These are phyloP conservation scores for Apomyelois bistriatella DNA, from an alignment of 2,888 invertebrate genomes.

Conservation along the genomic window DNA sequence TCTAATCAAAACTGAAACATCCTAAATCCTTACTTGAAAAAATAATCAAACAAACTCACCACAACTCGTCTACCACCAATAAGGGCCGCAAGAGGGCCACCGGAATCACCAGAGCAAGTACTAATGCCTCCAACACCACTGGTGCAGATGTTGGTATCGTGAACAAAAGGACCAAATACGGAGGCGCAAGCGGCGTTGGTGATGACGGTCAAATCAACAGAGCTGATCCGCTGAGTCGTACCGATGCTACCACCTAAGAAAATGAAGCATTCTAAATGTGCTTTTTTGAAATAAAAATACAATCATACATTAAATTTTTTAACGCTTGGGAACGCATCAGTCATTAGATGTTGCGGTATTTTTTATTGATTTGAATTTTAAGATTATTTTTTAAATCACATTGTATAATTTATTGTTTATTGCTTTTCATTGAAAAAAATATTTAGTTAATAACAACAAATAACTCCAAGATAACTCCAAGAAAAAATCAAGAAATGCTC, in stretches of 20 bases:
- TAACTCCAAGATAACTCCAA: too few species aligned
- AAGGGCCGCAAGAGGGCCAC: slow-evolving; percentile 34
- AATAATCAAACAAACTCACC: slow-evolving; percentile 21
- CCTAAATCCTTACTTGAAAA: neutral
- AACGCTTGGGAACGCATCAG: too few species aligned
- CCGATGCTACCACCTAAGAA: slow-evolving; percentile 23
- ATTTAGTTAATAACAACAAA: too few species aligned
- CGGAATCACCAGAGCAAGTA: slow-evolving; percentile 46
- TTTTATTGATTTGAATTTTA: too few species aligned
- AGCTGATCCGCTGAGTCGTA: slow-evolving; percentile 36
- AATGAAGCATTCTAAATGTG: neutral
- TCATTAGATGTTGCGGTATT: too few species aligned
- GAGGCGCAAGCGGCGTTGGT: slow-evolving; percentile 34
- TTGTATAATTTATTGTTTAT: too few species aligned
- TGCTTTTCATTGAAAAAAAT: too few species aligned
- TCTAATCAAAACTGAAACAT: too few species aligned
- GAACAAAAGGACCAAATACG: slow-evolving; percentile 32
- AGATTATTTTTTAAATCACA: too few species aligned
- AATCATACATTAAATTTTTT: too few species aligned
- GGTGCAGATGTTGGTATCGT: slow-evolving; percentile 43
- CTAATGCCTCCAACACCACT: slow-evolving; percentile 42
- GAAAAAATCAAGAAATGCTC: too few species aligned
- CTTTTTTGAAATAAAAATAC: too few species aligned
- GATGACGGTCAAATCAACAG: slow-evolving; percentile 42
- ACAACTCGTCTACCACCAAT: slow-evolving; percentile 21